Evolutionary conservation across 2,797 vertebrate species (phyloP), one percentile per base, ranked within the genome.

Genomic region (Phoxinus dragarum): DNA sequence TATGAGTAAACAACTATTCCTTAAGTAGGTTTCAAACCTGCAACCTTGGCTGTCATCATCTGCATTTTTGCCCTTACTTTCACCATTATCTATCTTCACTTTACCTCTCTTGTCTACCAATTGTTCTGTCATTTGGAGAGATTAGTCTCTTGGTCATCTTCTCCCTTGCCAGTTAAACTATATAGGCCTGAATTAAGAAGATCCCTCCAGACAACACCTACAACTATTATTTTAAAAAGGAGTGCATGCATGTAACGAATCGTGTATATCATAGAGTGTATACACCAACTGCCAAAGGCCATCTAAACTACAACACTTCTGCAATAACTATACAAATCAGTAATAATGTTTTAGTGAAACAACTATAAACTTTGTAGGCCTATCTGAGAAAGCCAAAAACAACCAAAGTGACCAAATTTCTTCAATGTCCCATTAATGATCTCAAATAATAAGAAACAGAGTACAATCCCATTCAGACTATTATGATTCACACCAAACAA

Each of bases 361-460:
- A 76, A 66, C 42, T 52, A 75, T 75, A n/a, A 75, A 83, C 17
- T 73, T 31, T 73, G 27, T 16, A 34, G 12, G 27, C 6, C 6
- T 64, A 84, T 49, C 68, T 1, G 40, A 73, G 21, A 38, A 82
- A 82, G 36, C 49, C 68, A 56, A 82, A 72, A 40, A n/a, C n/a
- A n/a, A 27, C 47, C 34, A 54, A 17, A 69, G 12, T 19, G 34
- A 54, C 47, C 59, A 27, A 12, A 67, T 52, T 31, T 52, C 31
- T 67, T 54, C 16, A 74, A 7, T 52, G 34, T 66, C 21, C 56
- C 59, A 23, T 19, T 54, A 44, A 71, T 56, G 27, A 44, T 49
- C 17, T 67, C 19, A 67, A 36, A 61, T 49, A 66, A 67, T 49
- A 16, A 77, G 23, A 84, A 84, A 56, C n/a, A 56, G n/a, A 19